Conservation (phyloP, 2,113 vertebrate species). For the Trematocara marginatum region DNA sequence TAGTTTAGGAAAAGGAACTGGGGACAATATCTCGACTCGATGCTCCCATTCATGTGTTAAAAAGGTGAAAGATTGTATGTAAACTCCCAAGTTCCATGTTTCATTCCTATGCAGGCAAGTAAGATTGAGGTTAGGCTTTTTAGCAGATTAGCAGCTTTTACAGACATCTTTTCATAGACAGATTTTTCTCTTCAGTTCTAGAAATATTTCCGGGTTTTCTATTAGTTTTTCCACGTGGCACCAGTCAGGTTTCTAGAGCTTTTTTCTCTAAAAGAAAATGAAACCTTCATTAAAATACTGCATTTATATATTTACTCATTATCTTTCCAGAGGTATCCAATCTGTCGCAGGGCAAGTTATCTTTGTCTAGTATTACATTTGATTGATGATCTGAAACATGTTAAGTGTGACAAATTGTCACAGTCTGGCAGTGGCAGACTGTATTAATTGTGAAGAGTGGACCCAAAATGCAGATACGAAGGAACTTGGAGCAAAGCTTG, state of each 20-base stretch:
- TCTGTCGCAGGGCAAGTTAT: neutral
- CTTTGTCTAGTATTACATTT: neutral
- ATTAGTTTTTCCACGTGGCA: neutral
- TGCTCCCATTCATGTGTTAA: neutral
- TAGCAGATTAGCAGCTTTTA: neutral
- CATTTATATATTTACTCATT: neutral
- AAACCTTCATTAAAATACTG: neutral
- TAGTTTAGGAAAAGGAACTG: neutral
- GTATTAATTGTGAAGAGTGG: too few species aligned
- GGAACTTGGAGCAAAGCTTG: too few species aligned
- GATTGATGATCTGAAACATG: neutral
- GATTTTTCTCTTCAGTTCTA: neutral
- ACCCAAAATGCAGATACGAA: too few species aligned
- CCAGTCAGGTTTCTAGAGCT: neutral
- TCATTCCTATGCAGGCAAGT: neutral
- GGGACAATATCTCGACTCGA: neutral
- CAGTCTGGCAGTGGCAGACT: too few species aligned
- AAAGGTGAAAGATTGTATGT: neutral
- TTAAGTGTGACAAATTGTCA: neutral
- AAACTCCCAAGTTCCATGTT: neutral
- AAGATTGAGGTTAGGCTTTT: neutral
- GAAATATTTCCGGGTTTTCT: neutral
- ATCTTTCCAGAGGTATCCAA: neutral
- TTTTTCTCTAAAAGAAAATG: neutral
- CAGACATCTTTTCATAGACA: neutral